Conservation (phyloP, 2,888 invertebrate species). For the Drosophila anomalata region DNA sequence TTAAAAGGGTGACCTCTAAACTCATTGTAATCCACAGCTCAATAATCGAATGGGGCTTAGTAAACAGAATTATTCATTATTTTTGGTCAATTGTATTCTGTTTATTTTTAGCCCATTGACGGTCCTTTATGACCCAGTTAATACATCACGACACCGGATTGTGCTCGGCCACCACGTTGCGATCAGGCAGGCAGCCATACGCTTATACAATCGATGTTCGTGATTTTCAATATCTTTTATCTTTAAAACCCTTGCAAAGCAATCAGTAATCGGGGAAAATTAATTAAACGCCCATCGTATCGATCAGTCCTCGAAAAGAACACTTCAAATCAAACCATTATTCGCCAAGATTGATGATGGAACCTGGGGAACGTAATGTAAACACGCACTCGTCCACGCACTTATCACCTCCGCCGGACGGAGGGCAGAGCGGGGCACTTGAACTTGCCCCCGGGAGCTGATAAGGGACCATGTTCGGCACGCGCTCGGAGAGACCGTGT, state of each 20-base stretch:
- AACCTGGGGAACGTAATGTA: conserved; percentile 25
- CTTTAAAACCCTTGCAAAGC: conserved; percentile 4
- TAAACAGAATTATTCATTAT: neutral
- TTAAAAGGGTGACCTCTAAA: neutral
- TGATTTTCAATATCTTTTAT: conserved; percentile 48
- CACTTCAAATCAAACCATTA: conserved; percentile 19
- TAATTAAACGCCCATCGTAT: conserved; percentile 29
- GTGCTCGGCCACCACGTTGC: conserved; percentile 35
- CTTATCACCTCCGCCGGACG: conserved; percentile 29
- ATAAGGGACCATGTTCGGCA: conserved; percentile 49
- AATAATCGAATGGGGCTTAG: neutral
- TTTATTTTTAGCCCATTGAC: neutral
- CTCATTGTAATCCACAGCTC: neutral
- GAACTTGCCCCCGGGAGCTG: conserved; percentile 49
- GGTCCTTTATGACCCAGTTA: conserved; percentile 11
- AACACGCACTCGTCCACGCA: conserved; percentile 57
- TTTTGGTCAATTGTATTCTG: neutral
- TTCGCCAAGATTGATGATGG: conserved; percentile 20
- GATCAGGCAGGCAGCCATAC: conserved; percentile 37
- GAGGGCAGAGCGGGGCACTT: conserved; percentile 34
- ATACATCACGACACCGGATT: conserved; percentile 29
- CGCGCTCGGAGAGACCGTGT: conserved; percentile 34
- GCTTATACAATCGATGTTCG: conserved; percentile 39
- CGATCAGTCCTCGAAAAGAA: conserved; percentile 29
- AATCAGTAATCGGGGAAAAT: conserved; percentile 32